Conservation (phyloP, 2,888 invertebrate species). For the Globia sparganii region DNA sequence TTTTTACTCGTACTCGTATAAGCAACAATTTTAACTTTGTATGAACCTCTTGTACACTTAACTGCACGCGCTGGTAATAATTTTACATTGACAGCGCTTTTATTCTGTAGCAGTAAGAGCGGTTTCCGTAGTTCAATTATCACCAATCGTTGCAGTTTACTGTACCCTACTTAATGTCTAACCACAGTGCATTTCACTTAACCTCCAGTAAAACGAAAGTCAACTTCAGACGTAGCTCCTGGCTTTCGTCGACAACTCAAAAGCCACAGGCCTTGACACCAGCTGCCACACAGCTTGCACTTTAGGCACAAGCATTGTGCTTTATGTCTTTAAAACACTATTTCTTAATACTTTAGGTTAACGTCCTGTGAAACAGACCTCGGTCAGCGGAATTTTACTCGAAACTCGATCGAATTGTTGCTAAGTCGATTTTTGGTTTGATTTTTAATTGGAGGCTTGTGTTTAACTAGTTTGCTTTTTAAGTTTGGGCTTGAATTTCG, state of each 20-base stretch:
- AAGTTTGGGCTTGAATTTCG: neutral
- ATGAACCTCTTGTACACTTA: neutral
- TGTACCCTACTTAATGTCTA: neutral
- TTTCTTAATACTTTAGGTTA: slow-evolving; percentile 53
- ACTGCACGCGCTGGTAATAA: neutral
- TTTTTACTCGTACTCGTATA: neutral
- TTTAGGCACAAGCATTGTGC: slow-evolving; percentile 23
- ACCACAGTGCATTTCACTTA: slow-evolving; percentile 25
- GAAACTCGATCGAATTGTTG: slow-evolving; percentile 28
- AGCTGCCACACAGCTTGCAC: slow-evolving; percentile 38
- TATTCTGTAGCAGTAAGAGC: neutral
- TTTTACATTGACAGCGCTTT: neutral
- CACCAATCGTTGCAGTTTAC: neutral
- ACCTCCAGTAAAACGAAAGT: slow-evolving; percentile 58
- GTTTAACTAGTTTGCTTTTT: slow-evolving; percentile 2
- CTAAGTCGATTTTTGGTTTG: slow-evolving; percentile 22
- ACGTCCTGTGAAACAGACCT: slow-evolving; percentile 54
- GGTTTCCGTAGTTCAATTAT: neutral
- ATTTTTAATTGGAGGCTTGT: slow-evolving; percentile 14
- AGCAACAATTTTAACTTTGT: neutral
- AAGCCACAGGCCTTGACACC: slow-evolving; percentile 53
- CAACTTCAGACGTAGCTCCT: slow-evolving; percentile 18
- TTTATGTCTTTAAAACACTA: slow-evolving; percentile 12
- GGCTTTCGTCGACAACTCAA: slow-evolving; percentile 53
- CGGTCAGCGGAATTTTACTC: slow-evolving; percentile 46